Base-by-base conservation (phyloP, 2,797 vertebrate genomes). In the Loriculus beryllinus region DNA sequence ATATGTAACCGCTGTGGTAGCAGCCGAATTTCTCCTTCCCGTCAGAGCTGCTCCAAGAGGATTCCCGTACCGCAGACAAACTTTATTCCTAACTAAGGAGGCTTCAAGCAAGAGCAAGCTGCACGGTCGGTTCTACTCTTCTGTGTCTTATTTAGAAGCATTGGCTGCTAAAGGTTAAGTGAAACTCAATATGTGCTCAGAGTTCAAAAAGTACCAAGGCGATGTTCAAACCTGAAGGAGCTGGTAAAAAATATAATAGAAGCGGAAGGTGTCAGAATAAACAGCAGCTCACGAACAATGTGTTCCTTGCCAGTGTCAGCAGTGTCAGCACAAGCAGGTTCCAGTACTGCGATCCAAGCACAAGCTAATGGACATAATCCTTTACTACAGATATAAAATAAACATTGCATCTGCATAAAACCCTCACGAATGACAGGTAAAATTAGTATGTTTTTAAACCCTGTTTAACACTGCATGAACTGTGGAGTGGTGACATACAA, bases 21-120 rank as follows among this genome's bases (percentile, higher is more conserved):
- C 96, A 97, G 95, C 78, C 43, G 64, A 94, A 95, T 97, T 97
- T 82, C 94, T 97, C 93, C 92, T 97, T 95, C 92, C 83, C 86
- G 88, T 82, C 28, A 17, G 90, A 97, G 97, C 87, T 1, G 39
- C 81, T 94, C 70, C 5, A 35, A 95, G 94, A 97, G 83, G 90
- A 93, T 88, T 96, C 88, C 93, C 8, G 29, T 54, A 28, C 62
- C 4, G 6, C 3, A 12, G 69, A 33, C 1, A n/a, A 93, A 82
- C 83, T 62, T 87, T 37, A 86, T 57, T 87, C 83, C 81, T 51
- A 93, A 54, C 62, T 52, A 37, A 81, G 74, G 93, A 86, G 18
- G 82, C 60, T 82, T 78, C 2, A 1, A 69, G 65, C 81, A 86
- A 42, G 68, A 84, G 88, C 31, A 39, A 90, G 79, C 86, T 91